These are phyloP conservation scores for Mugil cephalus DNA, from an alignment of 2,113 vertebrate species.

Conservation along the genomic window DNA sequence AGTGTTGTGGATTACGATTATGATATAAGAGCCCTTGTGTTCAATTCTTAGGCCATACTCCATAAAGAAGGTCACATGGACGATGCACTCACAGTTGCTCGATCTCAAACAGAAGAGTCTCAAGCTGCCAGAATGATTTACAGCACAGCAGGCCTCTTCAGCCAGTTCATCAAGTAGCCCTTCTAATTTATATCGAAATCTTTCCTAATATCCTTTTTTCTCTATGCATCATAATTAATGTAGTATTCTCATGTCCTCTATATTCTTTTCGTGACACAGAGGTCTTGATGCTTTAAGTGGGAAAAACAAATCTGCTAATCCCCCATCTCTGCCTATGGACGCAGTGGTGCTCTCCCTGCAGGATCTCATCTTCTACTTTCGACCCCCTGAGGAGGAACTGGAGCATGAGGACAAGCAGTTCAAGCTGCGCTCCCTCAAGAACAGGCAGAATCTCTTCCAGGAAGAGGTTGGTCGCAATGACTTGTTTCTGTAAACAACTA, in stretches of 20 bases:
- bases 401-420: constrained; percentile 94
- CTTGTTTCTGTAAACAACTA: background rate
- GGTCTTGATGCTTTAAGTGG: constrained; percentile 90
- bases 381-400: constrained; percentile 91
- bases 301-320: constrained; percentile 86
- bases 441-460: constrained; percentile 94
- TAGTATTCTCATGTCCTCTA: background rate
- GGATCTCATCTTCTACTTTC: constrained; percentile 93
- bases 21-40: constrained; percentile 13
- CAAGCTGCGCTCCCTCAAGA: constrained; percentile 92
- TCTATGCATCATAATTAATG: background rate
- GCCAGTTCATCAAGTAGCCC: constrained; percentile 91
- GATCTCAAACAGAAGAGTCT: constrained; percentile 91
- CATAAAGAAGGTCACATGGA: constrained; percentile 97
- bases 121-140: constrained; percentile 94
- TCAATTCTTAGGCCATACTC: constrained; percentile 87
- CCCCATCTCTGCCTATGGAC: constrained; percentile 87
- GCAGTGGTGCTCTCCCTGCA: constrained; percentile 90
- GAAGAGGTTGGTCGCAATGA: constrained; percentile 86
- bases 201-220: background rate
- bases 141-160: constrained; percentile 91
- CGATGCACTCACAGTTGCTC: constrained; percentile 90
- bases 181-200: background rate
- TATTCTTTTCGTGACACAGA: constrained; percentile 70
- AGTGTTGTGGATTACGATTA: background rate